phyloP scores from a whole-genome alignment of 2,113 vertebrate species.

The Mesoclemmys tuberculata region DNA sequence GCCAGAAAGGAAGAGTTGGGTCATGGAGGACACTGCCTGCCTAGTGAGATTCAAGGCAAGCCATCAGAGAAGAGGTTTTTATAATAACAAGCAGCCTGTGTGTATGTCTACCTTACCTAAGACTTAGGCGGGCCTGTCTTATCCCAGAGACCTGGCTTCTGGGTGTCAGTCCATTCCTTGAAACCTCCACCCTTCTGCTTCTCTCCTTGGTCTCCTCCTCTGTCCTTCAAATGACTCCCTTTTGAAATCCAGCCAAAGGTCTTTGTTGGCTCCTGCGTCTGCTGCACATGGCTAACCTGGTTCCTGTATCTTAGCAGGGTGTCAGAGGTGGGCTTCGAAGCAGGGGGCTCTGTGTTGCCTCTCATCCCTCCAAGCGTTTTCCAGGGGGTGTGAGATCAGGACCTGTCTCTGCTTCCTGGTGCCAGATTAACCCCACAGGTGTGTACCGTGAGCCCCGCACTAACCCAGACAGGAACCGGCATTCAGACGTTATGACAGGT shows the following conservation, averaged over 20 bases:
- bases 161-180: not conserved
- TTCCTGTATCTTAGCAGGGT: not conserved
- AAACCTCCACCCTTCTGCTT: not conserved
- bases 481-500: too few species aligned
- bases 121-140: not conserved
- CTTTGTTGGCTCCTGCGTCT: not conserved
- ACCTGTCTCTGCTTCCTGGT: not conserved
- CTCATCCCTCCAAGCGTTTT: too few species aligned
- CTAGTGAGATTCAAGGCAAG: not conserved
- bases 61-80: not conserved
- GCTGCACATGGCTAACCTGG: not conserved
- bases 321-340: not conserved
- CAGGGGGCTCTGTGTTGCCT: not conserved
- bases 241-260: not conserved
- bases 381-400: not conserved
- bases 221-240: too few species aligned
- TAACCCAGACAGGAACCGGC: not conserved
- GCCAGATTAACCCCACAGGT: fast-evolving
- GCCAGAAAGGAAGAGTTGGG: not conserved
- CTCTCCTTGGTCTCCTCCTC: not conserved
- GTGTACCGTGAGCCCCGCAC: not conserved
- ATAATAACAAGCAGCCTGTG: not conserved
- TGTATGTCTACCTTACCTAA: not conserved
- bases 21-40: not conserved
- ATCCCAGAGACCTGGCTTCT: not conserved